phyloP scores from a whole-genome alignment of 2,797 vertebrate species.

The Vultur gryphus region DNA sequence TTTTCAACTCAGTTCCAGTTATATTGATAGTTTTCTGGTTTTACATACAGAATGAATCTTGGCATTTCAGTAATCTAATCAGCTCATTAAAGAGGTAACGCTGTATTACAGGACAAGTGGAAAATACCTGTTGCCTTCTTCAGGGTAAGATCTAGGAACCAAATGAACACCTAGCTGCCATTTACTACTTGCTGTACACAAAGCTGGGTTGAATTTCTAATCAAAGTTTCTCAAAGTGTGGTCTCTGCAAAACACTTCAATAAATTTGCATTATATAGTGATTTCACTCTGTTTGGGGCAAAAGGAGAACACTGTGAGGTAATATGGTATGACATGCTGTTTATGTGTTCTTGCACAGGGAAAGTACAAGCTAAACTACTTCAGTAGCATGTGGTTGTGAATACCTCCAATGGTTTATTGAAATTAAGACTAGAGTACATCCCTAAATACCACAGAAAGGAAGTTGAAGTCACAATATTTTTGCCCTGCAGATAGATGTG shows the following conservation, averaged over 20 bases:
- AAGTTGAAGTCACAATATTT: neutral
- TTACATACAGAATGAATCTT: neutral
- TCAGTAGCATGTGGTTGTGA: neutral
- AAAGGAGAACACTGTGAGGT: accelerated
- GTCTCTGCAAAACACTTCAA: neutral
- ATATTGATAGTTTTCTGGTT: neutral
- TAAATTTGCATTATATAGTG: neutral
- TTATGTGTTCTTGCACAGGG: neutral
- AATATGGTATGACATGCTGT: neutral
- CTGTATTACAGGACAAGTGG: neutral
- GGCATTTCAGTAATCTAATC: neutral
- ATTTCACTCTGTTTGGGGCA: neutral
- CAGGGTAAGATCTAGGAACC: neutral
- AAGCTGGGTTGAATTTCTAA: neutral
- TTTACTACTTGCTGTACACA: neutral
- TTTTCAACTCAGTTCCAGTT: neutral
- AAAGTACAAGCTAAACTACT: neutral
- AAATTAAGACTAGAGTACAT: neutral
- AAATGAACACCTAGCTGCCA: neutral
- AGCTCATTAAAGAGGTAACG: neutral
- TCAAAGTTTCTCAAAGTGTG: neutral
- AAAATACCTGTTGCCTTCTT: neutral
- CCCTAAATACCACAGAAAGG: neutral
- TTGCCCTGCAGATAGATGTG: neutral
- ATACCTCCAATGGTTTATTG: neutral